Evolutionary conservation across 2,797 vertebrate species (phyloP).

Genomic region (Capromys pilorides): DNA sequence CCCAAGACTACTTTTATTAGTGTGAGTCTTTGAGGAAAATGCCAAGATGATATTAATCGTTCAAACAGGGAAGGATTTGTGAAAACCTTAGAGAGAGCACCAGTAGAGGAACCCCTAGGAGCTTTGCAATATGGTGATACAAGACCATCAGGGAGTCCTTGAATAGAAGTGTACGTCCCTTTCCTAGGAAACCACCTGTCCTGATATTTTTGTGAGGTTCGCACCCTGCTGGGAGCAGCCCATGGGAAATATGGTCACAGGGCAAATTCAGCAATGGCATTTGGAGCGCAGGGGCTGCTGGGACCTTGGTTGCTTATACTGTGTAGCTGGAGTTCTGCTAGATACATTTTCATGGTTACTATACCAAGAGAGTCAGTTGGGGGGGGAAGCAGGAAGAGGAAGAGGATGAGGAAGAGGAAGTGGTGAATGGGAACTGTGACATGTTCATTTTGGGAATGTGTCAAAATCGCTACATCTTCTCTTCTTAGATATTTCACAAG

Average conservation of each 20-base stretch:
- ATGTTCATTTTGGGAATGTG: not conserved
- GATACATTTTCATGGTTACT: not conserved
- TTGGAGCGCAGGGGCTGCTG: not conserved
- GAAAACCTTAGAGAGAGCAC: not conserved
- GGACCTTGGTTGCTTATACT: not conserved
- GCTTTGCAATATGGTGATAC: not conserved
- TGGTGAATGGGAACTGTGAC: not conserved
- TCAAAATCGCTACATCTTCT: not conserved
- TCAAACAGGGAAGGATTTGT: not conserved
- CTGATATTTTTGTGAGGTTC: not conserved
- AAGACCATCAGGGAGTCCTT: not conserved
- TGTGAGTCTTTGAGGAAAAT: constrained; percentile 19
- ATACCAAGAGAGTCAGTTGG: not conserved
- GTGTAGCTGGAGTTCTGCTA: not conserved
- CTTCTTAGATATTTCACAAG: not conserved
- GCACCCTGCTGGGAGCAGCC: not conserved
- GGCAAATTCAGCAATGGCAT: not conserved
- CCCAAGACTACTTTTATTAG: not conserved
- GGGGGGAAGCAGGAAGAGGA: not conserved
- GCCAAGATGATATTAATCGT: not conserved
- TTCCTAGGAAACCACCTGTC: not conserved
- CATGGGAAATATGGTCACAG: not conserved
- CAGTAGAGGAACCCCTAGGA: not conserved
- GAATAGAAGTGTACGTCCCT: not conserved
- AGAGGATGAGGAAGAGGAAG: not conserved